phyloP scores from a whole-genome alignment of 92 coral and sea anemone species.

The Bergia puertoricense region DNA sequence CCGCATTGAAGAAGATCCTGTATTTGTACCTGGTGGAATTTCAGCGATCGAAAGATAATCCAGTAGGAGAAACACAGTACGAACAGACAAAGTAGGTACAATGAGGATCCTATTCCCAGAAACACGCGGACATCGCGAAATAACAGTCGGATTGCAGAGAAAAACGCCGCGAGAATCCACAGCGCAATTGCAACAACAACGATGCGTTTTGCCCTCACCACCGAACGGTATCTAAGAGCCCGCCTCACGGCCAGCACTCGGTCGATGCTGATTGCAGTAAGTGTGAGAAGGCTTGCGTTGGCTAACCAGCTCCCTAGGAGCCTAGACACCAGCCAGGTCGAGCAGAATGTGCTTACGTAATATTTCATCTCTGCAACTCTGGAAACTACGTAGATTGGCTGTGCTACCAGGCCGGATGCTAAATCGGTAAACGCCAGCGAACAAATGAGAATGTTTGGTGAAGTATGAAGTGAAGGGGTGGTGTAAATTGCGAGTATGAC shows the following conservation, averaged over 20 bases:
- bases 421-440: conserved; percentile 36
- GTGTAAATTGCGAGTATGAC: conserved; percentile 25
- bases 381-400: conserved; percentile 34
- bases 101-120: conserved; percentile 22
- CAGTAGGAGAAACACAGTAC: conserved; percentile 29
- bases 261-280: conserved; percentile 30
- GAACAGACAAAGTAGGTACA: conserved; percentile 26
- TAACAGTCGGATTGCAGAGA: conserved; percentile 21
- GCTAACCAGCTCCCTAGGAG: conserved; percentile 41
- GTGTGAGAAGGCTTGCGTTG: conserved; percentile 25
- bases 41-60: conserved; percentile 24
- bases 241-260: conserved; percentile 29
- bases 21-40: conserved; percentile 17
- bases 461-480: conserved; percentile 38
- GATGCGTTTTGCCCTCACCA: conserved; percentile 31
- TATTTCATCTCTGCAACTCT: conserved; percentile 33
- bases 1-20: neutral
- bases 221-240: conserved; percentile 38
- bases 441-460: conserved; percentile 37
- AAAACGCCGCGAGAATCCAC: conserved; percentile 32
- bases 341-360: conserved; percentile 27
- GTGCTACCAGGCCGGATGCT: conserved; percentile 40
- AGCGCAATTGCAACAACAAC: conserved; percentile 10
- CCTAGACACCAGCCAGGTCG: conserved; percentile 40
- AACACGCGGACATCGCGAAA: conserved; percentile 27